Evolutionary conservation across 2,888 invertebrate genomes (phyloP).

Genomic region (Dastarcus helophoroides): DNA sequence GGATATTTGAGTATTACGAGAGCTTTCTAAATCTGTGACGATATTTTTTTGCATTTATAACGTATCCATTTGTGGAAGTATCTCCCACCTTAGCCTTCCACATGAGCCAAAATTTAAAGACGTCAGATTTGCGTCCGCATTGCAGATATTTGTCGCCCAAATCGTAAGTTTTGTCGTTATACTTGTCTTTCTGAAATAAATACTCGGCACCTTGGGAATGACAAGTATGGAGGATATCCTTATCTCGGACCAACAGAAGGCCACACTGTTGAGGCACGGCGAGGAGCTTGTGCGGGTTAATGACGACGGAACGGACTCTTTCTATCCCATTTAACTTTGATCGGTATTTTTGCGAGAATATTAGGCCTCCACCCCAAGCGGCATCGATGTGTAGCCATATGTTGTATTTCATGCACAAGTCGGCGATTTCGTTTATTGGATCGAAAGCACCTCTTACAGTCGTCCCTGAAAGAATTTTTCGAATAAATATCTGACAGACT

Average conservation of each 20-base stretch:
- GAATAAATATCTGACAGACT: no score
- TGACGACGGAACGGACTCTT: constrained; percentile 44
- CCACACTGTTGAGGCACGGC: constrained; percentile 49
- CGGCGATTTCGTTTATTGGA: constrained; percentile 41
- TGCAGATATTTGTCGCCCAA: constrained; percentile 52
- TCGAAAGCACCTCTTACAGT: constrained; percentile 49
- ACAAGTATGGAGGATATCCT: constrained; percentile 35
- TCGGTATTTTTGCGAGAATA: constrained; percentile 41
- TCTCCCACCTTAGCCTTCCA: constrained; percentile 56
- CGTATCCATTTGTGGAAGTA: no score
- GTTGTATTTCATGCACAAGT: constrained; percentile 39
- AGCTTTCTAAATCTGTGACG: no score
- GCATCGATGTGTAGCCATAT: constrained; percentile 51
- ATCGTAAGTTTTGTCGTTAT: constrained; percentile 41
- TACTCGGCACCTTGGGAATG: constrained; percentile 43
- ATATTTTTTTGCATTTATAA: no score
- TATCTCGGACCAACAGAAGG: constrained; percentile 36
- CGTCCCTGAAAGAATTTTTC: constrained; percentile 35
- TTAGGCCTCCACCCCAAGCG: constrained; percentile 48
- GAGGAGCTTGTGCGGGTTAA: constrained; percentile 52
- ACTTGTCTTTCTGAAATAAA: constrained; percentile 46
- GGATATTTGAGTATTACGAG: no score
- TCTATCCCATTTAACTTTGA: constrained; percentile 11
- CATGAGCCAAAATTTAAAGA: constrained; percentile 60
- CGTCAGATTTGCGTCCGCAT: constrained; percentile 57